phyloP scores from a whole-genome alignment of 1,140 invertebrate genomes.

The Littorina saxatilis region DNA sequence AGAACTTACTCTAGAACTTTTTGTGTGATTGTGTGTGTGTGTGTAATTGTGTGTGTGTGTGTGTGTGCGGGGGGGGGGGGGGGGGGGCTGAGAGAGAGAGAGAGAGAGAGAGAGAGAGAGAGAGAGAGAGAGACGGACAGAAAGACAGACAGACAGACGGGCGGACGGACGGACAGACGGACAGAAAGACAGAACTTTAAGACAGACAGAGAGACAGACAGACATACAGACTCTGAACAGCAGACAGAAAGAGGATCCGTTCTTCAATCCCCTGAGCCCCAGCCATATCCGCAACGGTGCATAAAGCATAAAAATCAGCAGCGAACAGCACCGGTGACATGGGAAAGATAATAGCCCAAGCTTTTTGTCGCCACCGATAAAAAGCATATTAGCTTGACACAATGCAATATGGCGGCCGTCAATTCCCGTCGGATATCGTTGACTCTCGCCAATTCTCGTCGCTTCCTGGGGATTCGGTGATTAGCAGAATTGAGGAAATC shows the following conservation, averaged over 20 bases:
- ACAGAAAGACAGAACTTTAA: neutral
- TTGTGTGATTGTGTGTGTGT: too few relatives aligned
- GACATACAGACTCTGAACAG: too few relatives aligned
- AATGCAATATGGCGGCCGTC: conserved; percentile 25
- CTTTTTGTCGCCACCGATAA: conserved; percentile 25
- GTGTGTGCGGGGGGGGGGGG: too few relatives aligned
- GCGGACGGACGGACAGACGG: neutral
- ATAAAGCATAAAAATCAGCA: too few relatives aligned
- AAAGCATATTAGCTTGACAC: conserved; percentile 21
- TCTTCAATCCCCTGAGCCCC: too few relatives aligned
- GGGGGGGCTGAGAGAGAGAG: conserved; percentile 4
- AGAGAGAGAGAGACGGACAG: neutral
- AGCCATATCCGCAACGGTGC: too few relatives aligned
- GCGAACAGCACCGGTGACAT: neutral
- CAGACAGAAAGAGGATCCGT: too few relatives aligned
- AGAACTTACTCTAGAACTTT: too few relatives aligned
- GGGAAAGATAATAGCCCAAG: conserved; percentile 16
- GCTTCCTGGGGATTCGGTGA: conserved; percentile 35
- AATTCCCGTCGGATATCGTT: conserved; percentile 39
- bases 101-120: conserved; percentile 4
- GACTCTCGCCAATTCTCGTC: conserved; percentile 31
- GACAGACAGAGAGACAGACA: too few relatives aligned
- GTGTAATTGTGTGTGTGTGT: too few relatives aligned
- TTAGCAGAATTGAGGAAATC: conserved; percentile 41
- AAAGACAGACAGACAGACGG: neutral